Conservation (phyloP, 2,888 invertebrate species). For the Ditula angustiorana region DNA sequence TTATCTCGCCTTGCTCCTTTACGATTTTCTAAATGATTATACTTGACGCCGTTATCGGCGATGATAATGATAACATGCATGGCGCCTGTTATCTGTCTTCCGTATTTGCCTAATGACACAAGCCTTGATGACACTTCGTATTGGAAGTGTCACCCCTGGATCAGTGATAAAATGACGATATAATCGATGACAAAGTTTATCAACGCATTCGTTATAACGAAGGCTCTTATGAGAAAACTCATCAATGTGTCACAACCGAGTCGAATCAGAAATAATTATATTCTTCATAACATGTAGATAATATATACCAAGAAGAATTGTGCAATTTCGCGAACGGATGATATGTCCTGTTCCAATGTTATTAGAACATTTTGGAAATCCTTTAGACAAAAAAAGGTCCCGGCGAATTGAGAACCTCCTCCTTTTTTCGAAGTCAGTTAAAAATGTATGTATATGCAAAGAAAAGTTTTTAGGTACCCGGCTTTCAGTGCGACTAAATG, state of each 20-base stretch:
- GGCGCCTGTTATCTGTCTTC: slow-evolving; percentile 41
- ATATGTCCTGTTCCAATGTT: too few relatives aligned
- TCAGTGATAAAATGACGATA: slow-evolving; percentile 38
- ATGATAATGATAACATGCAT: slow-evolving; percentile 36
- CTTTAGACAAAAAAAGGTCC: too few relatives aligned
- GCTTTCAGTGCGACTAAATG: too few relatives aligned
- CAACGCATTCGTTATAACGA: slow-evolving; percentile 33
- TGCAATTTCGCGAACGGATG: neutral
- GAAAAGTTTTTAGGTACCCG: too few relatives aligned
- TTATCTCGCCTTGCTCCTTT: slow-evolving; percentile 35
- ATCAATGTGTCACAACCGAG: slow-evolving; percentile 35
- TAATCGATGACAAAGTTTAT: slow-evolving; percentile 40
- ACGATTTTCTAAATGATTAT: slow-evolving; percentile 40
- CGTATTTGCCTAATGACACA: slow-evolving; percentile 41
- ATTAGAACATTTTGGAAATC: too few relatives aligned
- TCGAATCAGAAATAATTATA: slow-evolving; percentile 24
- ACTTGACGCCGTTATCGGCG: slow-evolving; percentile 38
- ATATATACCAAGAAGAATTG: slow-evolving; percentile 17
- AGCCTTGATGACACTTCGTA: slow-evolving; percentile 41
- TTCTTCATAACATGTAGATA: neutral
- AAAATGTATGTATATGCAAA: too few relatives aligned
- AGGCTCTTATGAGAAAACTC: slow-evolving; percentile 30
- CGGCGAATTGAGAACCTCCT: too few relatives aligned
- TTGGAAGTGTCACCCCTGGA: slow-evolving; percentile 41
- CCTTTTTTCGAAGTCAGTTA: too few relatives aligned